These are phyloP conservation scores for Siderastrea siderea DNA, from an alignment of 92 coral and sea anemone genomes.

Conservation along the genomic window DNA sequence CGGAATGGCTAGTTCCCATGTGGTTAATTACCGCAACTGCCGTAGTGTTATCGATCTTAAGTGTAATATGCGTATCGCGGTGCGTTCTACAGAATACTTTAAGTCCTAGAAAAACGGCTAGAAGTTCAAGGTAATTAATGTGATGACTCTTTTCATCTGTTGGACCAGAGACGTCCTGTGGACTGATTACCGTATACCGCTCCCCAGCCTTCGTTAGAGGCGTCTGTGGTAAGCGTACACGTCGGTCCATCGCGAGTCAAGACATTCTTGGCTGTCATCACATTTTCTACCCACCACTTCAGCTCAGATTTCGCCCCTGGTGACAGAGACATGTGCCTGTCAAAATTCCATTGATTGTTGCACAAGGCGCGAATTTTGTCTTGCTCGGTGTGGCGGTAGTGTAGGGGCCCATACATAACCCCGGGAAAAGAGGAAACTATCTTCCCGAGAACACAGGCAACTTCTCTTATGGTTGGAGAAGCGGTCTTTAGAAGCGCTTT, in stretches of 20 bases:
- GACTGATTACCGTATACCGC: not conserved
- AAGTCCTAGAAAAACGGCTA: too few relatives aligned
- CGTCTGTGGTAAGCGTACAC: not conserved
- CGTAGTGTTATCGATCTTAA: too few relatives aligned
- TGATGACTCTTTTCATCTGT: slow-evolving; percentile 2
- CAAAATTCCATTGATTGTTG: not conserved
- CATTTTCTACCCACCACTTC: not conserved
- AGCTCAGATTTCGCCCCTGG: not conserved
- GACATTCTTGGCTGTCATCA: slow-evolving; percentile 4
- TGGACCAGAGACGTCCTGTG: slow-evolving; percentile 34
- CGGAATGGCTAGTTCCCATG: too few relatives aligned
- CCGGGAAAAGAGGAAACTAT: too few relatives aligned
- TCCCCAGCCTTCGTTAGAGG: slow-evolving; percentile 4
- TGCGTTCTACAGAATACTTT: too few relatives aligned
- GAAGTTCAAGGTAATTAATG: too few relatives aligned
- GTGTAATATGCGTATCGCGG: too few relatives aligned
- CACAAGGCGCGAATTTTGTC: not conserved
- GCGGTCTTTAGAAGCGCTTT: slow-evolving; percentile 1
- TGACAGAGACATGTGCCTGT: not conserved
- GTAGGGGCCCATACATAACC: too few relatives aligned
- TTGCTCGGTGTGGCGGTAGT: too few relatives aligned
- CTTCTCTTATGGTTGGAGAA: slow-evolving; percentile 38
- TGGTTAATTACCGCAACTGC: too few relatives aligned
- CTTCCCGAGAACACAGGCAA: too few relatives aligned
- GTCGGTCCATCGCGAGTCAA: not conserved